Conservation (phyloP, 23 tunicate genomes). For the Oikopleura vanhoeffeni region DNA sequence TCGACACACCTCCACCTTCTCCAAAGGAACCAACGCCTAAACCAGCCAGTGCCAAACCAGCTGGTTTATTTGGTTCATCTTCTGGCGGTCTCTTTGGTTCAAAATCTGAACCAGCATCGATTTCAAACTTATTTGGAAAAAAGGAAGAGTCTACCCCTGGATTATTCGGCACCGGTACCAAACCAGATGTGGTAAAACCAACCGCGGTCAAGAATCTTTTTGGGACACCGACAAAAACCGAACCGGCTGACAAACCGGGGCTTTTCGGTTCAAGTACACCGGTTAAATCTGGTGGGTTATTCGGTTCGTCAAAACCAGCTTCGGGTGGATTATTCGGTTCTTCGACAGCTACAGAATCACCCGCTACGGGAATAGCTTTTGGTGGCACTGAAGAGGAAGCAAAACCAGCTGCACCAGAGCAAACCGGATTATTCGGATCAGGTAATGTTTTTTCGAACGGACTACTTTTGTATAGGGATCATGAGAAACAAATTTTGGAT, state of each 20-base stretch:
- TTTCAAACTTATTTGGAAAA: background rate
- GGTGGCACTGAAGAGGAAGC: too few species aligned
- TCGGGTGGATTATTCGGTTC: background rate
- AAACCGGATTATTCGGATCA: too few species aligned
- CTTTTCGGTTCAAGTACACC: background rate
- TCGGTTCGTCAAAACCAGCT: background rate
- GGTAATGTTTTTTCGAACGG: too few species aligned
- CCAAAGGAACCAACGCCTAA: background rate
- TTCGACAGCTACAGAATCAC: too few species aligned
- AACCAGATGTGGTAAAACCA: background rate
- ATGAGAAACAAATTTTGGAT: too few species aligned
- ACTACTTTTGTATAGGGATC: too few species aligned
- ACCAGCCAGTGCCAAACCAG: background rate
- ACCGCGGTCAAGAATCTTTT: background rate
- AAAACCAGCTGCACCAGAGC: too few species aligned
- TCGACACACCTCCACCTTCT: background rate
- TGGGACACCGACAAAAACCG: constrained; percentile 4
- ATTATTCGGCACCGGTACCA: background rate
- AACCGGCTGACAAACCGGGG: background rate
- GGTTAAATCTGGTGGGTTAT: background rate
- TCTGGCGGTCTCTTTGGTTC: constrained; percentile 1
- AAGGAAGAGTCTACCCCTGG: background rate
- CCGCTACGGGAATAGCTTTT: too few species aligned
- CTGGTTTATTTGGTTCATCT: background rate
- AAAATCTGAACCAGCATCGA: background rate